Base-by-base conservation (phyloP, 2,113 vertebrate species). In the Apteryx owenii region DNA sequence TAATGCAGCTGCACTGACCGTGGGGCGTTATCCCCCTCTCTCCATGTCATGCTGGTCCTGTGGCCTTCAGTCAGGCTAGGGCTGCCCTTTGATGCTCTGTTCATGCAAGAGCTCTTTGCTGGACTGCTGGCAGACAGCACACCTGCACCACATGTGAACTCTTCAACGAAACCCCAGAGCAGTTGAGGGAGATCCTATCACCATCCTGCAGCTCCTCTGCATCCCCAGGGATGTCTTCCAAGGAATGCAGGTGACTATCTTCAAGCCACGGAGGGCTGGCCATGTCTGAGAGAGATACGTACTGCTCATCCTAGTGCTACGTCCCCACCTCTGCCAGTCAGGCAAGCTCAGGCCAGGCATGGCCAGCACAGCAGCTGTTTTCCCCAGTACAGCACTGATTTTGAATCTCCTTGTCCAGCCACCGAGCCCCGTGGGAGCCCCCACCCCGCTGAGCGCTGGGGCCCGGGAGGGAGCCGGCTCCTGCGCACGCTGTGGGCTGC, bases 1-100 rank as follows among this genome's bases (percentile, higher is more conserved):
- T 1, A 6, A 62, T 33, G 62, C 28, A 23, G 36, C 18, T 5
- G 17, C 0, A 26, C 40, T 33, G 36, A 26, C 64, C 1, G 0
- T 2, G 5, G 31, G 53, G 46, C 46, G 40, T 4, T 5, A 21
- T 21, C 10, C 51, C 51, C 64, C 4, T 22, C 17, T 29, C 25
- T 17, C 70, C 1, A 2, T 2, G 40, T 33, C 25, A 2, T 2
- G 31, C 11, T 15, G 29, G 42, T 11, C 42, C 40, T 38, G 56
- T 11, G 19, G 38, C 42, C 22, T 36, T n/a, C 46, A 17, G 13
- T 15, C 46, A 50, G 25, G n/a, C 10, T 23, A 25, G 36, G 36
- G 36, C 20, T 40, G 71, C 71, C 29, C 23, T 8, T 12, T 26
- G 19, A 7, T 19, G 50, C n/a, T 53, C 50, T 26, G 11, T 22